Evolutionary conservation across 30 jellyfish, hydroid and myxozoan genomes (phyloP).

Genomic region (Cassiopea andromeda): DNA sequence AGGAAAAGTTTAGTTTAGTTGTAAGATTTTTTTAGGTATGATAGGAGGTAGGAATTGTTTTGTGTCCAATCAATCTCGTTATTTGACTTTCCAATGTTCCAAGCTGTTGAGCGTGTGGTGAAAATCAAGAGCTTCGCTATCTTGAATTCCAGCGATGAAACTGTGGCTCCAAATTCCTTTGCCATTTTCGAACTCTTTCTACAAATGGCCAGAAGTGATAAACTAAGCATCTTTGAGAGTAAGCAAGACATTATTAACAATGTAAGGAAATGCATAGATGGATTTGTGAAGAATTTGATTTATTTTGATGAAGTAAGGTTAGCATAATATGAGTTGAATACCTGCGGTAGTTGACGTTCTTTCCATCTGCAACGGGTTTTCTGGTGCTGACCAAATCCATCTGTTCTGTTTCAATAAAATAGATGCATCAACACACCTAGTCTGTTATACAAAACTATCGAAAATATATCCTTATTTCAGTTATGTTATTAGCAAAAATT

Average conservation of each 20-base stretch:
- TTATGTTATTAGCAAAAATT: too few relatives aligned
- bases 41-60: background rate
- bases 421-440: too few relatives aligned
- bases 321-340: background rate
- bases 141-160: conserved; percentile 82
- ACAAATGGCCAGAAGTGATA: background rate
- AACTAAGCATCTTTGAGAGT: background rate
- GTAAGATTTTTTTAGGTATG: background rate
- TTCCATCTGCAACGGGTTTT: conserved; percentile 9
- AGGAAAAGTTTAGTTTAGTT: too few relatives aligned
- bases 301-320: background rate
- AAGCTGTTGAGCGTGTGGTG: background rate
- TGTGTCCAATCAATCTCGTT: background rate
- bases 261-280: too few relatives aligned
- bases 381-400: conserved; percentile 81
- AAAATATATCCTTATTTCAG: too few relatives aligned
- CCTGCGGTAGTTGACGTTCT: conserved; percentile 74
- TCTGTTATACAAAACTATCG: too few relatives aligned
- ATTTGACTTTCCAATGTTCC: background rate
- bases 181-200: conserved; percentile 72
- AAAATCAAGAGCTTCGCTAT: background rate
- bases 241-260: too few relatives aligned
- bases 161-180: conserved; percentile 63
- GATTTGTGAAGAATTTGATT: too few relatives aligned
- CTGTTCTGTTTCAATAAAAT: conserved; percentile 41